Base-by-base conservation (phyloP, 2,888 invertebrate species). In the Melanophora roralis region DNA sequence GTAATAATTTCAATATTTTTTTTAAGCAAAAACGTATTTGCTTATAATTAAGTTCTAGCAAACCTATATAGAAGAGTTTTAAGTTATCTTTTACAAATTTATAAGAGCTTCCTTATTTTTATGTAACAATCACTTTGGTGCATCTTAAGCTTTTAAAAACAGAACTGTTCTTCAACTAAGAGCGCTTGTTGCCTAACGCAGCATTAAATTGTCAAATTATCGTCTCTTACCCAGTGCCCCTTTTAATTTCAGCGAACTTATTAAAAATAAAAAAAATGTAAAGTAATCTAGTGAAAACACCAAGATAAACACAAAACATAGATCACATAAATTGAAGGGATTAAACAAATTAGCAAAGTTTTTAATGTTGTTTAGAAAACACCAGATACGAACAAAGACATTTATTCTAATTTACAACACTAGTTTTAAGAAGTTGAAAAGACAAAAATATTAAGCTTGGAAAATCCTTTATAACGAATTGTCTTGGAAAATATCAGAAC, bases 321-420 rank as follows among this genome's bases (percentile, higher is more conserved):
- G 68, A 76, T 53, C 67, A 75, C 62, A 80, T 80, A 80, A 80
- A 80, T 72, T 76, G 68, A 80, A 76, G 68, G 67, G 76, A 68
- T 80, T 72, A 76, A 72, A 76, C 62, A 76, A 76, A 76, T 80
- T 76, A 76, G 80, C 57, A 72, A 73, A 80, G 55, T 62, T 80
- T 74, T 40, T 53, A 14, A 5, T 27, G 3, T 27, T 53, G 55
- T 40, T 19, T 43, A 32, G 23, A 47, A 57, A 57, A 57, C 32
- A 49, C 12, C 55, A 57, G 27, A 40, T 43, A 38, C 8, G 59
- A 64, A 57, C 11, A 23, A 65, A 43, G 51, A 51, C 36, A 21
- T 19, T 23, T 32, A 57, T 51, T 21, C 55, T 32, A 38, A n/a
- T 43, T 27, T 38, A 9, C n/a, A 57, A n/a, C n/a, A 38, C 23